Conservation (phyloP, 2,797 vertebrate species). For the Parotocinclus haroldoi region DNA sequence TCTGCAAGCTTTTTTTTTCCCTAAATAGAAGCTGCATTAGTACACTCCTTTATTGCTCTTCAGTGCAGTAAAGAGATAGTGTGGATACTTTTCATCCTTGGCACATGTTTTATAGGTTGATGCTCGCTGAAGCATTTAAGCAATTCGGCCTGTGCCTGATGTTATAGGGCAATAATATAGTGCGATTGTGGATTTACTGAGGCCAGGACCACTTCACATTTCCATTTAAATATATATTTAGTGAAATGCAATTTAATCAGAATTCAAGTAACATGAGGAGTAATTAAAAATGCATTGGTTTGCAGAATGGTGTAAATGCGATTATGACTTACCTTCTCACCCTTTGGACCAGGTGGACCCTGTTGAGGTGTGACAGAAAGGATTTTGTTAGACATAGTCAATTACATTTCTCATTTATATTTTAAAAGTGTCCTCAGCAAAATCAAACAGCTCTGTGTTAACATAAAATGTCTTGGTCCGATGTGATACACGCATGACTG, state of each 20-base stretch:
- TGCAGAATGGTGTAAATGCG: background rate
- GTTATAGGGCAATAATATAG: conserved; percentile 50
- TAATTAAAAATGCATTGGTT: conserved; percentile 12
- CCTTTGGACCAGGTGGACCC: conserved; percentile 90
- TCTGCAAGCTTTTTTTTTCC: no score
- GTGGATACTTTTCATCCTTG: conserved; percentile 55
- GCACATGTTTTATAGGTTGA: conserved; percentile 57
- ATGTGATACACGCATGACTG: conserved; percentile 45
- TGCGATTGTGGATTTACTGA: conserved; percentile 50
- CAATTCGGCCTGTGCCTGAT: conserved; percentile 44
- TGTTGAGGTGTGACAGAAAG: conserved; percentile 56
- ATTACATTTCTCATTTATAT: no score
- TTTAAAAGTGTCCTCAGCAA: no score
- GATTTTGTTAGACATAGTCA: no score
- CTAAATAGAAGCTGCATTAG: background rate
- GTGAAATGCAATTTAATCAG: conserved; percentile 35
- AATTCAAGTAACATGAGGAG: conserved; percentile 21
- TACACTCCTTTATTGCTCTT: conserved; percentile 30
- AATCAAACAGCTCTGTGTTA: no score
- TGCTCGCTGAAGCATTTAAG: conserved; percentile 57
- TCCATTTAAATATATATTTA: conserved; percentile 35
- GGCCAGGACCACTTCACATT: conserved; percentile 35
- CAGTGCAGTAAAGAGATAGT: conserved; percentile 47
- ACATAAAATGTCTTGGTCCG: no score
- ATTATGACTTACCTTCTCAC: conserved; percentile 87